phyloP scores from a whole-genome alignment of 2,888 invertebrate species.

The Fragum sueziense region DNA sequence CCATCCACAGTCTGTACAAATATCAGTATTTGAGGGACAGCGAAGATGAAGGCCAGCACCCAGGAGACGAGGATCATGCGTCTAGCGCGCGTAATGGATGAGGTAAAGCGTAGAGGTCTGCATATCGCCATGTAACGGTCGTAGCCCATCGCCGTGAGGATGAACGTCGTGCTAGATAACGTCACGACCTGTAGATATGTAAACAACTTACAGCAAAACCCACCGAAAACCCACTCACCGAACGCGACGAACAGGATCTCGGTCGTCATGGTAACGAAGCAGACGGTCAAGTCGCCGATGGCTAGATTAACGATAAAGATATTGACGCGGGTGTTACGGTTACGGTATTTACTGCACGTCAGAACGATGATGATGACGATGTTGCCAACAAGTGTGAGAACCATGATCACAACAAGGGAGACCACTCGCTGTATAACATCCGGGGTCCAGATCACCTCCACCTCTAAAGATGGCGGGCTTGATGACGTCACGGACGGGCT shows the following conservation, averaged over 20 bases:
- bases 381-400: constrained; percentile 81
- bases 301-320: constrained; percentile 83
- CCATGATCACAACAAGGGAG: constrained; percentile 81
- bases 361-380: constrained; percentile 81
- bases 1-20: constrained; percentile 80
- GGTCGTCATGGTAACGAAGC: constrained; percentile 82
- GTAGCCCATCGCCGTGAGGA: constrained; percentile 82
- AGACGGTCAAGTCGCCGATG: constrained; percentile 82
- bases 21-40: constrained; percentile 82
- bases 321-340: constrained; percentile 82
- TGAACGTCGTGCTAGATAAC: constrained; percentile 82
- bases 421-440: constrained; percentile 82
- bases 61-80: constrained; percentile 81
- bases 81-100: constrained; percentile 78
- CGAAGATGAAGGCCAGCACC: constrained; percentile 81
- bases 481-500: neutral
- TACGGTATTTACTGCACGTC: constrained; percentile 79
- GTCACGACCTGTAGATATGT: constrained; percentile 82
- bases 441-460: constrained; percentile 78
- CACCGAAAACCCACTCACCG: constrained; percentile 83
- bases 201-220: constrained; percentile 81
- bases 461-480: neutral
- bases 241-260: constrained; percentile 83
- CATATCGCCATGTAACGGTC: constrained; percentile 83
- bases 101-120: constrained; percentile 79